Base-by-base conservation (phyloP, 2,113 vertebrate genomes). In the Tympanuchus pallidicinctus region DNA sequence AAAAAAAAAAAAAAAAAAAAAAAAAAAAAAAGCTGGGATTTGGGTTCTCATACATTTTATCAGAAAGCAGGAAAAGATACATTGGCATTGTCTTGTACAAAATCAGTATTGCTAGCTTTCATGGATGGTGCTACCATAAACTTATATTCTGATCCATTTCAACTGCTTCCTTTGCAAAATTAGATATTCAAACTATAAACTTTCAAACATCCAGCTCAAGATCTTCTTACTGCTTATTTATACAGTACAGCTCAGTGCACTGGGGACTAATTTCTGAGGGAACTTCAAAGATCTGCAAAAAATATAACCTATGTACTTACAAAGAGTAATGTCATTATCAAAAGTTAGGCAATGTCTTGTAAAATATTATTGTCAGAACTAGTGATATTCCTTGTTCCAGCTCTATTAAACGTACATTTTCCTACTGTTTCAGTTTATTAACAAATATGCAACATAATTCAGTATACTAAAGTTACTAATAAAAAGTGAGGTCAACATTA, bases 331-430 rank as follows among this genome's bases (percentile, higher is more conserved):
- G 4, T 18, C 5, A 50, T 2, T 66, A 45, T n/a, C 34, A 72
- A 76, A 85, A 75, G 47, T 3, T 8, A 74, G 34, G 1, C 8
- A 34, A 8, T 40, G 15, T 40, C 28, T 76, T 72, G 7, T 34
- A 66, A 92, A 77, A 32, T 7, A 65, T 90, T 16, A 48, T 34
- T 73, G 6, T 64, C 42, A 56, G 19, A 86, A 8, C 14, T 80
- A 74, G 10, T 50, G 30, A 10, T 15, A 47, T 66, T 77, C 3
- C 3, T 74, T 4, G 3, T 27, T 47, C 36, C 79, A 66, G 3
- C 12, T 3, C 6, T 56, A 8, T 18, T 18, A 8, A 76, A 2
- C 5, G 2, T 15, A 7, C 0, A 50, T 78, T 70, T 81, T 85
- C 43, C 8, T 52, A 42, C 7, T 56, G 52, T 61, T 74, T 71